Base-by-base conservation (phyloP, 1,140 invertebrate species). In the Drosophila mauritiana region DNA sequence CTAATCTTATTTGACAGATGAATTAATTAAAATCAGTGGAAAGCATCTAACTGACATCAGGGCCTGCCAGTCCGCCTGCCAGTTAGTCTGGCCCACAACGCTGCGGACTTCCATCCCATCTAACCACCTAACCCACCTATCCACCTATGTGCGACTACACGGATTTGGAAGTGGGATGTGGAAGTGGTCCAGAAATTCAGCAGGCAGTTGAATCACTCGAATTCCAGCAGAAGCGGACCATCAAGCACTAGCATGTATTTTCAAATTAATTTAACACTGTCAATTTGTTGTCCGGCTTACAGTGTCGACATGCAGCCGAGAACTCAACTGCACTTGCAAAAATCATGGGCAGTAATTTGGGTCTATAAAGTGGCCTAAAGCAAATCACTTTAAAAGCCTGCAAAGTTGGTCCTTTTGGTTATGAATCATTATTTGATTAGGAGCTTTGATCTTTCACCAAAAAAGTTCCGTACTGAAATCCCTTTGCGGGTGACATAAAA, bases 231-330 rank as follows among this genome's bases (percentile, higher is more conserved):
- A n/a, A 49, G 27, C 46, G 40, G 37, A 37, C 70, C 61, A 46
- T 64, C 75, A 46, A 61, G 27, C 65, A 73, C 74, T 77, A 78
- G 58, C 64, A 89, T 89, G 80, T 80, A 89, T 84, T 89, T 89
- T 89, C 84, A 89, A 89, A 89, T 89, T 89, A 89, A 89, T 89
- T 89, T 84, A 89, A 89, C 84, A 89, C 84, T 89, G 84, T 89
- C 84, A 89, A 89, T 89, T 89, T 89, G 84, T 80, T 84, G 77
- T 76, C 64, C 68, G 59, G 84, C 84, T 86, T 88, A 79, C 58
- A 79, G 73, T 45, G 54, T 62, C 55, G 39, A 72, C 76, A 56
- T 64, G 36, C 57, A 54, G 53, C 46, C 61, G 20, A 20, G 11
- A 10, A 37, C 42, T 43, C 10, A 36, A 2, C 42, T 51, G 37